phyloP scores from a whole-genome alignment of 2,888 invertebrate genomes.

The Ophion obscuratus region DNA sequence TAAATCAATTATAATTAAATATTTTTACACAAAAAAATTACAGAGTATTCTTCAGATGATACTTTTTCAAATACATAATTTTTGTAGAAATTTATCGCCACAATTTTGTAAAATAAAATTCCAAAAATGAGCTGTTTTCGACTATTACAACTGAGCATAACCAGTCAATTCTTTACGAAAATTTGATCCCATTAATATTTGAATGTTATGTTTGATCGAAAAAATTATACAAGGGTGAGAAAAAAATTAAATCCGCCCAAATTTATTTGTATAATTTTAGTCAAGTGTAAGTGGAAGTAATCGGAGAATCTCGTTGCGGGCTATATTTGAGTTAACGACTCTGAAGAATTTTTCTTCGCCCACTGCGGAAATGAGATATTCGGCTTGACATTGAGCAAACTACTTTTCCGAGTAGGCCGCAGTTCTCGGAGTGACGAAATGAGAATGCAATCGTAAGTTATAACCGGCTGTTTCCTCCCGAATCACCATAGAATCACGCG shows the following conservation, averaged over 20 bases:
- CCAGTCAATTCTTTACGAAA: too few relatives aligned
- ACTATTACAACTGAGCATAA: too few relatives aligned
- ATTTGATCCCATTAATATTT: neutral
- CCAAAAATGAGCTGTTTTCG: too few relatives aligned
- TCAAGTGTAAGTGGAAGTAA: neutral
- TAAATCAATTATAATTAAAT: too few relatives aligned
- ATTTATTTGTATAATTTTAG: neutral
- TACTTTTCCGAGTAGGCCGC: neutral
- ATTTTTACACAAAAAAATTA: too few relatives aligned
- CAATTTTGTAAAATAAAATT: too few relatives aligned
- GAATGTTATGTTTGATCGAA: neutral
- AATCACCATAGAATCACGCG: conserved; percentile 60
- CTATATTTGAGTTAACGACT: neutral
- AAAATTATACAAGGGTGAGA: neutral
- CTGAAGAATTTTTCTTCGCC: neutral
- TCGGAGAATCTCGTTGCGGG: neutral
- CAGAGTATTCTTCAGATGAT: too few relatives aligned
- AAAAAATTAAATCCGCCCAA: neutral
- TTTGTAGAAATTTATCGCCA: too few relatives aligned
- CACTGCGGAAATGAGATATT: neutral
- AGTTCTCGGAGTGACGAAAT: conserved; percentile 32
- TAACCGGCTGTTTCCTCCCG: conserved; percentile 21
- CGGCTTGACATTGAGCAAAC: neutral
- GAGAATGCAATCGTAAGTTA: conserved; percentile 44
- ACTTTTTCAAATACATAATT: too few relatives aligned